These are phyloP conservation scores for Sepiola atlantica DNA, from an alignment of 2,888 invertebrate genomes.

Conservation along the genomic window DNA sequence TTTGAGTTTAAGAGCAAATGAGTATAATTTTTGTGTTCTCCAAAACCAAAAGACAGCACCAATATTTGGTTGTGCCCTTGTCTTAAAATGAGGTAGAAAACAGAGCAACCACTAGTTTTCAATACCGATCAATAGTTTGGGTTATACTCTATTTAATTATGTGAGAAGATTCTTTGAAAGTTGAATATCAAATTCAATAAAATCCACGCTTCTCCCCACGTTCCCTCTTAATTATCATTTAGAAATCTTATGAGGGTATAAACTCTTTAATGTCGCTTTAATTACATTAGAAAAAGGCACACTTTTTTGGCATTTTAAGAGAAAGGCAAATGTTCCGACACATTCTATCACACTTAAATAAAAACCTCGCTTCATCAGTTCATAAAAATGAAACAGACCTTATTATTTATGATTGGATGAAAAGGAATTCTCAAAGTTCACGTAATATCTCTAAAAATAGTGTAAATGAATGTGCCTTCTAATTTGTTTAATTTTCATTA, in stretches of 20 bases:
- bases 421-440: background rate
- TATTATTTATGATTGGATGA: no score
- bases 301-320: background rate
- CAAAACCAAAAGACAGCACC: no score
- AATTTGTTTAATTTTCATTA: background rate
- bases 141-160: no score
- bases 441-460: slow-evolving; percentile 8
- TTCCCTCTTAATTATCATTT: background rate
- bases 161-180: background rate
- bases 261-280: background rate
- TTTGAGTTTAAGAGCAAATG: no score
- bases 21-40: no score
- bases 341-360: background rate
- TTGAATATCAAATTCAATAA: background rate
- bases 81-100: no score
- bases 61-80: no score
- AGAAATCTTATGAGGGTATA: background rate
- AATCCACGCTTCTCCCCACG: background rate
- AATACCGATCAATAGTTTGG: no score
- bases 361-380: background rate
- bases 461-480: background rate
- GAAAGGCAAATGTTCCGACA: background rate
- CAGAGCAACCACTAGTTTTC: no score
- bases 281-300: background rate
- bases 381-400: background rate